A percentile compares a stretch with the other conserved stretches of the same genome.
Conservation (phyloP, 2,797 vertebrate genomes). For the Tragelaphus oryx region DNA sequence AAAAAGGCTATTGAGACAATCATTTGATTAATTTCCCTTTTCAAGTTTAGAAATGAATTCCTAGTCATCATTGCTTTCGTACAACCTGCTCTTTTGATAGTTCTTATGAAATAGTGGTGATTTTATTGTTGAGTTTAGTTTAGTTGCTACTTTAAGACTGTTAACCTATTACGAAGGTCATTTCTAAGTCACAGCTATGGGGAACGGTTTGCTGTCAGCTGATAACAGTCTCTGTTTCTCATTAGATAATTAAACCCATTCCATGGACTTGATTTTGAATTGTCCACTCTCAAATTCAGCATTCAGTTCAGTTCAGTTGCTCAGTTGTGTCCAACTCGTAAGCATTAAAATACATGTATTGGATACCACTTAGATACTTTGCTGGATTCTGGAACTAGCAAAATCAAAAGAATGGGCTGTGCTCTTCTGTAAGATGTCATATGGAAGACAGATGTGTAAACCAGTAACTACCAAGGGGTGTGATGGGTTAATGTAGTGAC, state of each 20-base stretch:
- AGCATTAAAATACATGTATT: background rate
- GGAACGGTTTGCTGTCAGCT: background rate
- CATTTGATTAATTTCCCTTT: background rate
- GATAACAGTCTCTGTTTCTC: background rate
- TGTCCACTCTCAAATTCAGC: background rate
- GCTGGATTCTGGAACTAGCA: background rate
- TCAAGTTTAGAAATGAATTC: background rate
- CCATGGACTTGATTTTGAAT: background rate
- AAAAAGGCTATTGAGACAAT: background rate
- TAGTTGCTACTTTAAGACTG: background rate
- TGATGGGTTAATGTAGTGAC: background rate
- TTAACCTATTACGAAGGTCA: background rate
- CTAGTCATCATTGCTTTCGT: background rate
- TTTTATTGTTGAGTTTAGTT: background rate
- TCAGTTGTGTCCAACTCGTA: background rate
- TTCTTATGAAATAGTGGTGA: background rate
- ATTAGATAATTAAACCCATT: constrained; percentile 5
- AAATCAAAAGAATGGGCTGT: background rate
- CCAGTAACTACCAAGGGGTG: background rate
- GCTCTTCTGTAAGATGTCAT: background rate
- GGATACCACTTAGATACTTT: background rate
- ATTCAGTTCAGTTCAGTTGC: background rate
- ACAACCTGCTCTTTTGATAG: background rate
- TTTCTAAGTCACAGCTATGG: constrained; percentile 24
- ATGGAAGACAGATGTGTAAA: background rate